Base-by-base conservation (phyloP, 2,888 invertebrate genomes). In the Heliconius ismenius region DNA sequence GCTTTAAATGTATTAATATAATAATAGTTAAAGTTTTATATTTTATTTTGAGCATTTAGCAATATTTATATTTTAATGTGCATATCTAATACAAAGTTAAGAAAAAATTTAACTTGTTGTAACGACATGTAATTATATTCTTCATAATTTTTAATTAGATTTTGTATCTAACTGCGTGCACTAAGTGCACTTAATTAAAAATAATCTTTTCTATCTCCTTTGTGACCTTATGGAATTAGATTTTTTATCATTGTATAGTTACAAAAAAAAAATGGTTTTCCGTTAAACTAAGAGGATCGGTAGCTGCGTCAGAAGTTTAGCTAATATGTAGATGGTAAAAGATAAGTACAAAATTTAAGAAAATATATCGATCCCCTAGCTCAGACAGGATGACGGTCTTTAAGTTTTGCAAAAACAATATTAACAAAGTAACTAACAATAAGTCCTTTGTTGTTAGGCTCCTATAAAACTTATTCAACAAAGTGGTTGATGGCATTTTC, bases 1-100 rank as follows among this genome's bases (percentile, higher is more conserved):
- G 74, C 68, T 78, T 76, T 78, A 79, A 69, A 75, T 77, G 63
- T 60, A 68, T 76, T 73, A 65, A 78, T 80, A 65, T 70, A 70
- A 75, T 78, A 10, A 60, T 39, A 62, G 62, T 73, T 21, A 39
- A 73, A 43, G 43, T 39, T 62, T 26, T 63, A 63, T 63, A 63
- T 58, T 36, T 43, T 39, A 39, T 39, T 39, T 39, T 39, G 1
- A 39, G 1, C 36, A 39, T 39, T 39, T 7, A 32, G 32, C 32
- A 39, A 11, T 39, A 39, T 39, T 39, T 39, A 11, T 39, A 39
- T 39, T 39, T 39, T 39, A 11, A 60, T 24, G 24, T 60, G 60
- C 60, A 24, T 24, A 60, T 60, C 10, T 60, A 60, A n/a, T 60
- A 60, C 15, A 49, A 49, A 49, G 18, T 24, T 21, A n/a, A 32